Evolutionary conservation across 2,113 vertebrate genomes (phyloP), one percentile per base, ranked within the genome.

Genomic region (Equus przewalskii): DNA sequence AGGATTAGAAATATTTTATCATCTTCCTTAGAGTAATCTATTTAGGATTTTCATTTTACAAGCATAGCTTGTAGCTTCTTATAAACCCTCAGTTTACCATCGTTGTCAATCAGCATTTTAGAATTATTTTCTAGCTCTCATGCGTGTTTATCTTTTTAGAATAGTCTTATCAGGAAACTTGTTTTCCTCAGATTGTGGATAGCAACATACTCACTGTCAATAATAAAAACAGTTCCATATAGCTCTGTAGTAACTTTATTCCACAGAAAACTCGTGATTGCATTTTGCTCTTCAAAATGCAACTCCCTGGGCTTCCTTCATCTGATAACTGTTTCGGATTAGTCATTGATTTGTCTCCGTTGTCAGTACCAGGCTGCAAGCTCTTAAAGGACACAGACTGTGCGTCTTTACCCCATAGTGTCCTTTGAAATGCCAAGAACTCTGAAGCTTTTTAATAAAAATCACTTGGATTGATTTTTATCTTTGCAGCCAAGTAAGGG

Each of bases 401-500:
- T 81, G 64, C 9, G 64, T 97, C 84, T 91, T 94, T 91, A 97
- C 78, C 84, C 82, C 56, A 30, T 28, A 33, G 70, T 91, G 80
- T 95, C 95, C 92, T 96, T 87, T 95, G 84, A 97, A 98, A 98
- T 96, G 87, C 84, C 94, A 90, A 78, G 64, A 96, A 87, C 79
- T 92, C 96, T 96, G 69, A 96, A 89, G 73, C 41, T 65, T 49
- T 89, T 98, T 96, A 93, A 89, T 82, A 97, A 93, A 85, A 95
- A 86, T 96, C 58, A 70, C 69, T 92, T 80, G n/a, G 36, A 96
- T 97, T 97, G 94, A 97, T 98, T 96, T 96, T 95, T 80, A 94
- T 91, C 86, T 98, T 97, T 89, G 62, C 56, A 65, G 46, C 49
- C 49, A 72, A 44, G 4, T 92, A 70, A 24, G 6, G 41, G 19